These are phyloP conservation scores for Harmothoe impar DNA, from an alignment of 2,888 invertebrate species.

Conservation along the genomic window DNA sequence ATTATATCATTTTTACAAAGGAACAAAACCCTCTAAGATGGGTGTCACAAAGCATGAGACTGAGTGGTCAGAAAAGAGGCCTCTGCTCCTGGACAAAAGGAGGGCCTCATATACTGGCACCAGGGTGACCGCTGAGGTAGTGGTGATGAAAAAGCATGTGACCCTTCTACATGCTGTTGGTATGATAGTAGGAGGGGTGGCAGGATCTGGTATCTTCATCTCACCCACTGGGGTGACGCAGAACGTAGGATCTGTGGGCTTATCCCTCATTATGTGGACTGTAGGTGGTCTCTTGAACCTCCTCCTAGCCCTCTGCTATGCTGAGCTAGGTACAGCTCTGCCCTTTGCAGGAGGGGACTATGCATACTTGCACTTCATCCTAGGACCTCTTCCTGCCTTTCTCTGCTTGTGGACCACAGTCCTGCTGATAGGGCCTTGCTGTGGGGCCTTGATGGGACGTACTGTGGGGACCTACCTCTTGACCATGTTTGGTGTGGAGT, in stretches of 20 bases:
- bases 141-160: constrained; percentile 63
- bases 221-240: constrained; percentile 63
- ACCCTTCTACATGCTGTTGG: constrained; percentile 54
- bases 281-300: constrained; percentile 59
- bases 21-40: no score
- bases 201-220: constrained; percentile 65
- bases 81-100: constrained; percentile 6
- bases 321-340: constrained; percentile 63
- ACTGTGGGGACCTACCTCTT: constrained; percentile 59
- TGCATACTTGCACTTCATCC: constrained; percentile 58
- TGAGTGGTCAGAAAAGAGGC: constrained; percentile 45
- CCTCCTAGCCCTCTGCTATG: constrained; percentile 64
- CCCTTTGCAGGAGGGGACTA: constrained; percentile 66
- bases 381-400: constrained; percentile 64
- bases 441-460: constrained; percentile 62
- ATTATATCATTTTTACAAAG: no score
- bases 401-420: constrained; percentile 63
- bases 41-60: constrained; percentile 34
- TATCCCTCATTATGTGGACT: constrained; percentile 61
- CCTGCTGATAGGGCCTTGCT: constrained; percentile 61
- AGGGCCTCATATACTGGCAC: background rate
- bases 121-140: constrained; percentile 59
- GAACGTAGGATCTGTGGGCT: constrained; percentile 63
- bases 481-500: constrained; percentile 39
- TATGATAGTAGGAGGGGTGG: constrained; percentile 63